Conservation (phyloP, 2,113 vertebrate species). For the Percopsis transmontana region DNA sequence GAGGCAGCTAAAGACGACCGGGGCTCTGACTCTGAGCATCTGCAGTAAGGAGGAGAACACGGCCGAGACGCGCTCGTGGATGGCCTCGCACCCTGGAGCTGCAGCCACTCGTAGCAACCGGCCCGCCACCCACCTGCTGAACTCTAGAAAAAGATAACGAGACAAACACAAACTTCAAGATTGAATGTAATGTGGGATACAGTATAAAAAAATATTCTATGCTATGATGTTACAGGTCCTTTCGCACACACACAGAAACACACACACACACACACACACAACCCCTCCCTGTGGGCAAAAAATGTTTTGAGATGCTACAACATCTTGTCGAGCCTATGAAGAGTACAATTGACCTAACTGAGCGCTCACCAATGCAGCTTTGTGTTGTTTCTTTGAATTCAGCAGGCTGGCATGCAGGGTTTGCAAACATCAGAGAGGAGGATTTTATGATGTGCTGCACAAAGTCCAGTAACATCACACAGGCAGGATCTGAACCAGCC, state of each 20-base stretch:
- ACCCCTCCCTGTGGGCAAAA: no score
- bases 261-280: no score
- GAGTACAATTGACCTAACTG: no score
- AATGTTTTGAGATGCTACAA: no score
- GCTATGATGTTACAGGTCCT: no score
- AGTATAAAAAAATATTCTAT: no score
- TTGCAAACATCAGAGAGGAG: slow-evolving; percentile 94
- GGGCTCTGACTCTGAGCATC: slow-evolving; percentile 85
- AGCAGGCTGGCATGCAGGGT: slow-evolving; percentile 79
- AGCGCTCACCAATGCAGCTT: slow-evolving; percentile 82
- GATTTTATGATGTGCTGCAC: slow-evolving; percentile 97
- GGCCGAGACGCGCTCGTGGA: slow-evolving; percentile 84
- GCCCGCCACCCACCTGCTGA: slow-evolving; percentile 92
- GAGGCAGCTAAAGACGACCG: slow-evolving; percentile 82
- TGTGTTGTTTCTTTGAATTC: slow-evolving; percentile 76
- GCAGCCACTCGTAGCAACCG: slow-evolving; percentile 90
- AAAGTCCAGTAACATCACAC: slow-evolving; percentile 97
- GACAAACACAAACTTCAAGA: neutral
- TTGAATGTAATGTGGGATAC: neutral
- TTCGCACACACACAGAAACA: no score
- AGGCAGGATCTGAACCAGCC: slow-evolving; percentile 89
- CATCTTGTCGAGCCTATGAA: no score
- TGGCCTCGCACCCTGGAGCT: slow-evolving; percentile 82
- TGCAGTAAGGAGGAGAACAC: slow-evolving; percentile 90
- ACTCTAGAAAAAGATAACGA: slow-evolving; percentile 75